Base-by-base conservation (phyloP, 2,888 invertebrate genomes). In the Brachyopa scutellaris region DNA sequence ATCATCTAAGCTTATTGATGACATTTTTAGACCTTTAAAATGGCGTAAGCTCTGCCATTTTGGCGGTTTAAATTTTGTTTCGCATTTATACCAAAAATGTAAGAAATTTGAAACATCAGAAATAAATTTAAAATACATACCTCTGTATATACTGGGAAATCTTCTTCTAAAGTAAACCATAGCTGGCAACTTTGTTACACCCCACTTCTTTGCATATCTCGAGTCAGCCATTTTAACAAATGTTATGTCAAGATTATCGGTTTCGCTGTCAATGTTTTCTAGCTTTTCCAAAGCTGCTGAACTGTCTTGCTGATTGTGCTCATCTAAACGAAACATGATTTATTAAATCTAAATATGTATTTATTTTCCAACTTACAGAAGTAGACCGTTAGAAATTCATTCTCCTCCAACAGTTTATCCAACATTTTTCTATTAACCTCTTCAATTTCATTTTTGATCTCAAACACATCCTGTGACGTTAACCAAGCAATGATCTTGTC, bases 351-450 rank as follows among this genome's bases (percentile, higher is more conserved):
- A n/a, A n/a, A n/a, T n/a, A n/a, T n/a, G 26, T n/a, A 57, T 42
- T 38, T 36, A 7, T 13, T 26, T 2, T 11, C 13, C 38, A 19
- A 93, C 96, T 94, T 92, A 98, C 98, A 99, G 90, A 98, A 98
- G 90, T 96, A 98, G 62, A 99, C 97, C 4, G 97, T 96, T 55
- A 99, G 92, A 88, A 97, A 98, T 91, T 98, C 98, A 87, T 97
- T 97, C 89, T 98, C 98, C 85, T 97, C 97, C 61, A 98, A 91
- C 15, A 98, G 91, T 91, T 98, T 98, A 88, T 98, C 97, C 87
- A 98, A 92, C 97, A 98, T 98, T 91, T 98, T 97, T 84, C 96
- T 94, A 90, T 98, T 98, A 6, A 99, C 98, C 89, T 98, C 98
- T 90, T 98, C 98, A 87, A 98, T 98, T 93, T 97, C 97, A 88